These are phyloP conservation scores for Meloidogyne exigua DNA, from an alignment of 1,140 invertebrate genomes.

Conservation along the genomic window DNA sequence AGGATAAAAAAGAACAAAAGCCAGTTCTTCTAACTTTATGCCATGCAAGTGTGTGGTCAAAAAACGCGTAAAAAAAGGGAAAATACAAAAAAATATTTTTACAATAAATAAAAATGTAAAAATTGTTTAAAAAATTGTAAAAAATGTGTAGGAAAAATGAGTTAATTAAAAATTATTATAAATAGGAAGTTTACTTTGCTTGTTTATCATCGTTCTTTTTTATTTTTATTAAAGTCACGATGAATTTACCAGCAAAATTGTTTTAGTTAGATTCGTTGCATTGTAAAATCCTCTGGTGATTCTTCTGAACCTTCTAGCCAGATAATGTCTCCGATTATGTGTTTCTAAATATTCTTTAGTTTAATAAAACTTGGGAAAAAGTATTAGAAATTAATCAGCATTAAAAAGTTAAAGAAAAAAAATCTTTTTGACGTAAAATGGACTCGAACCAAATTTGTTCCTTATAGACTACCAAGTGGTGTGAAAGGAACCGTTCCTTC, in stretches of 20 bases:
- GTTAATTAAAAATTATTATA: neutral
- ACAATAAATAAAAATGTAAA: neutral
- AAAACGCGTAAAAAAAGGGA: neutral
- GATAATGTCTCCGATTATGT: constrained; percentile 11
- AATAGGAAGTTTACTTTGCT: neutral
- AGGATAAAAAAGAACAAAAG: neutral
- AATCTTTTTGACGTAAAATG: too few relatives aligned
- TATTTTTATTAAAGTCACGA: neutral
- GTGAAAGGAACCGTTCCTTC: too few relatives aligned
- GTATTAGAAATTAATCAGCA: too few relatives aligned
- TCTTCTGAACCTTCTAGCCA: constrained; percentile 27
- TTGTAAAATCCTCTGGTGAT: constrained; percentile 15
- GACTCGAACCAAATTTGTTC: too few relatives aligned
- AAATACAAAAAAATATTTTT: neutral
- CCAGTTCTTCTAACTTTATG: neutral
- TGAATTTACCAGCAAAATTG: neutral
- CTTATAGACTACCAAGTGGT: too few relatives aligned
- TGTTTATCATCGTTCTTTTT: neutral
- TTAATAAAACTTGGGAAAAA: too few relatives aligned
- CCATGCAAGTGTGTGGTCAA: neutral
- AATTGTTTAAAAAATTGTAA: neutral
- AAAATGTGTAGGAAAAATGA: neutral
- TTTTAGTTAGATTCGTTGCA: constrained; percentile 15
- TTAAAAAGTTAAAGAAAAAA: neutral
- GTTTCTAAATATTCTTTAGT: constrained; percentile 3